Base-by-base conservation (phyloP, 2,113 vertebrate species). In the Callopanchax toddi region DNA sequence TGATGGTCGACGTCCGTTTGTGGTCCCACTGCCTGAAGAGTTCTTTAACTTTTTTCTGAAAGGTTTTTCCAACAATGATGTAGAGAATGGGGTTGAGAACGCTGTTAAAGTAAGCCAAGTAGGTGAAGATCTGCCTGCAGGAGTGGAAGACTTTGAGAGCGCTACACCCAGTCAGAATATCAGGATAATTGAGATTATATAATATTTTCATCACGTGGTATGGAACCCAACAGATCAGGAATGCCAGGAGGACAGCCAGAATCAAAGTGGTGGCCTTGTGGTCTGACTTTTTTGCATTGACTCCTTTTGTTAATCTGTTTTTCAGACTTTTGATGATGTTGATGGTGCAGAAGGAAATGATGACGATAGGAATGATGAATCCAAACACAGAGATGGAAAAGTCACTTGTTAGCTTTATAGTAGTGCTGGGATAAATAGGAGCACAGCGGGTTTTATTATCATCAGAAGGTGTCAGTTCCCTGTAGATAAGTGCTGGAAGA, bases 51-150 rank as follows among this genome's bases (percentile, higher is more conserved):
- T 95, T 98, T 77, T 91, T 94, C 54, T 90, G 89, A 83, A 98
- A 98, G 71, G 93, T 93, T 77, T 95, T 94, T 15, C 96, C 96
- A 0, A 97, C 93, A 0, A 97, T 90, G 36, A 97, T 93, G 0
- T 97, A 97, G 3, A 98, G 82, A 53, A 98, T 58, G 0, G 96
- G 96, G 80, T 98, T 98, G 40, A 98, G 89, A 67, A 93, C 93
- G 83, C 95, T 97, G 89, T 98, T 98, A 85, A 94, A 95, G 21
- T 91, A 95, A 55, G 87, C 93, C 2, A 94, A 63, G 57, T 91
- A 93, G 0, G 26, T 26, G 16, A 87, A 76, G 15, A 96, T 43
- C 63, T 94, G 89, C 0, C 69, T 89, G 54, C 86, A 12, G 18
- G 91, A 0, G 0, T 67, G 52, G 1, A 93, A 3, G 1, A 43